Evolutionary conservation across 2,113 vertebrate genomes (phyloP).

Genomic region (Tachycineta bicolor): DNA sequence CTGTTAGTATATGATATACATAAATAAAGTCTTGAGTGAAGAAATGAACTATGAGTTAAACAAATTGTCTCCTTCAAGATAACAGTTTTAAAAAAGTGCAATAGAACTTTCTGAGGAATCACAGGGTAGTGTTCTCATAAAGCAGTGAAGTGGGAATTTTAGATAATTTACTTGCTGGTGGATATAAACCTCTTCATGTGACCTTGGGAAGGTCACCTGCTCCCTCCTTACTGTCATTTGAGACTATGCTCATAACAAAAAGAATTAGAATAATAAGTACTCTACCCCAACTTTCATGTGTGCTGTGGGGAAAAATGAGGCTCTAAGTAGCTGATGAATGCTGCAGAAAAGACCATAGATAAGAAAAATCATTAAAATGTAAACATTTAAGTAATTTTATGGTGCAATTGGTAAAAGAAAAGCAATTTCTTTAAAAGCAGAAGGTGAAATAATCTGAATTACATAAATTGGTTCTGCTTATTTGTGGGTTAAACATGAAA

Average conservation of each 20-base stretch:
- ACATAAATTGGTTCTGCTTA: background rate
- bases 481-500: background rate
- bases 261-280: background rate
- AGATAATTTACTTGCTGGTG: background rate
- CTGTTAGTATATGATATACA: background rate
- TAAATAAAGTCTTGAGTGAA: background rate
- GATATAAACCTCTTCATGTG: background rate
- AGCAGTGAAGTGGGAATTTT: background rate
- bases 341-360: background rate
- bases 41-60: background rate
- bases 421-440: background rate
- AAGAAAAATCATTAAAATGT: background rate
- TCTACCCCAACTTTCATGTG: background rate
- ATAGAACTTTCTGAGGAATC: background rate
- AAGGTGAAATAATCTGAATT: background rate
- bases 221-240: background rate
- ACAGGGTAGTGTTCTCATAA: background rate
- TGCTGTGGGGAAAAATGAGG: background rate
- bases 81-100: background rate
- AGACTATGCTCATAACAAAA: background rate
- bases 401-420: background rate
- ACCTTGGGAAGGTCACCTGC: background rate
- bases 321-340: background rate
- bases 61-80: background rate
- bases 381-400: background rate